These are phyloP conservation scores for Myodes glareolus DNA, from an alignment of 2,113 vertebrate species.

Conservation along the genomic window DNA sequence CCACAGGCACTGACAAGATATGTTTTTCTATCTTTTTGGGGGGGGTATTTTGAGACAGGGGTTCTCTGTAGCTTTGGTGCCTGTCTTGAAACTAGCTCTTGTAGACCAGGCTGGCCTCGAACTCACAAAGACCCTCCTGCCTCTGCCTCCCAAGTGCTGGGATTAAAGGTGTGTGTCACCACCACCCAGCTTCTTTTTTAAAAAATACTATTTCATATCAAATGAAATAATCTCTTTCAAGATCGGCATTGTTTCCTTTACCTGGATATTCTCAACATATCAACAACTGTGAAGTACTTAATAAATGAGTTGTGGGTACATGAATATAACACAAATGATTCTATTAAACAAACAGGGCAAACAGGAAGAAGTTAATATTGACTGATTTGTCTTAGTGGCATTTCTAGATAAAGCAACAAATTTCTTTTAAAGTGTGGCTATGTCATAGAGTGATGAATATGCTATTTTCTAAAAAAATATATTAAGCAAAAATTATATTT, in stretches of 20 bases:
- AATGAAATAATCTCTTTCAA: conserved; percentile 50
- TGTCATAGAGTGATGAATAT: background rate
- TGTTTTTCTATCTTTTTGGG: background rate
- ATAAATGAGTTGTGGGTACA: background rate
- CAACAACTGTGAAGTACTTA: background rate
- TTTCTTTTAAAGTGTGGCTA: background rate
- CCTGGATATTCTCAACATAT: background rate
- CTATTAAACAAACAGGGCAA: background rate
- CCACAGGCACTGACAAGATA: background rate
- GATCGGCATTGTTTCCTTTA: background rate
- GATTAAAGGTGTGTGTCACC: too few species aligned
- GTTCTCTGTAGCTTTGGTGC: too few species aligned
- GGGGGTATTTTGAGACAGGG: too few species aligned
- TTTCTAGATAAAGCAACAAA: conserved; percentile 57
- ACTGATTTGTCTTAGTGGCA: background rate
- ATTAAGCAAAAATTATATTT: conserved; percentile 18
- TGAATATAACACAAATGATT: conserved; percentile 13
- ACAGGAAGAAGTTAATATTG: conserved; percentile 16
- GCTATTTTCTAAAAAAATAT: conserved; percentile 41
- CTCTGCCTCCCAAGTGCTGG: too few species aligned
- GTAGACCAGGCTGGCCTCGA: too few species aligned
- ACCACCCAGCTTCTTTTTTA: background rate
- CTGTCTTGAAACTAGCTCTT: too few species aligned
- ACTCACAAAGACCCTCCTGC: too few species aligned
- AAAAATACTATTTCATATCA: background rate